Evolutionary conservation across 2,888 invertebrate species (phyloP), one percentile per base, ranked within the genome.

Genomic region (Amblyteles armatorius): DNA sequence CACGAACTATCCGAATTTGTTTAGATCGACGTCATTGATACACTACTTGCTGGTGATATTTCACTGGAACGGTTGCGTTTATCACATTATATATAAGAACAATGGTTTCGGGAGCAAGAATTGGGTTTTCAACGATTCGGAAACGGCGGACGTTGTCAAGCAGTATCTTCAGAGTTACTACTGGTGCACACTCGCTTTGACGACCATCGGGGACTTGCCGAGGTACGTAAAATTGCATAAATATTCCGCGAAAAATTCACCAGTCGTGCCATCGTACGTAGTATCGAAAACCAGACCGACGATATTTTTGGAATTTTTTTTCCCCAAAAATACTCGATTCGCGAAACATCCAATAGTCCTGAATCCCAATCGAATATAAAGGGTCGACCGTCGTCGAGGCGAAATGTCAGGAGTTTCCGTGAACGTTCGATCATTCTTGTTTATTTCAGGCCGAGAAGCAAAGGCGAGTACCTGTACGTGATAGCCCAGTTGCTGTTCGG

Each of bases 61-160:
- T 95, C 99, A 99, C 96, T 99, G 99, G 99, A 99, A 99, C 95
- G 99, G 99, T 93, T 99, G 99, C 95, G 96, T 99, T 94, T 99
- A 98, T 95, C 98, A 99, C 96, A 97, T 99, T 94, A 98, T 99
- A 94, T 97, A 98, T 96, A 98, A 98, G 95, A 98, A 98, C 95
- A 97, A 98, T 95, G 98, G 98, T 90, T 98, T 98, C 95, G 98
- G 98, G 92, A 97, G 97, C 94, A 97, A 97, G 95, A 97, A 98
- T 94, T 98, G 98, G 98, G 98, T 98, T 94, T 97, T 97, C 94
- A 96, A 96, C 94, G 97, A 97, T 94, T 96, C 97, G 92, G 97
- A 97, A 93, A 96, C 97, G 89, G 96, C 97, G 90, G 98, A 98
- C 94, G 98, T 98, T 92, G 97, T 98, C 94, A 97, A 98, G 95